Percentiles rank a stretch among this genome's conserved stretches.
Conservation (phyloP, 2,888 invertebrate species). For the Aphodius granarius region DNA sequence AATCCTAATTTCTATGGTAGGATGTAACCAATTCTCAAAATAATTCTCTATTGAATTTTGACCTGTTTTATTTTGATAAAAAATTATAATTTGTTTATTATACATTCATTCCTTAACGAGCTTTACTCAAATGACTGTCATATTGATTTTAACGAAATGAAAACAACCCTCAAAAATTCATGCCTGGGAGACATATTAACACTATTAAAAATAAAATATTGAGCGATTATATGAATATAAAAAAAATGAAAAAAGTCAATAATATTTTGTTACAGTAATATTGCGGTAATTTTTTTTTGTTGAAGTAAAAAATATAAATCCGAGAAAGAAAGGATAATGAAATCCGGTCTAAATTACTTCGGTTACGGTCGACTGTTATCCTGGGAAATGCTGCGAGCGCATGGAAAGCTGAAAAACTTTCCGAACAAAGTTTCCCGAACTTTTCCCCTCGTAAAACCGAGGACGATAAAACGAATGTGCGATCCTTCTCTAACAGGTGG, state of each 20-base stretch:
- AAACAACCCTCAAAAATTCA: not conserved
- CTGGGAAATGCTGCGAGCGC: not conserved
- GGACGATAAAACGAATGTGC: conserved; percentile 46
- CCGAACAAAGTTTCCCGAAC: conserved; percentile 41
- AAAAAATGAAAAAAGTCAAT: too few species aligned
- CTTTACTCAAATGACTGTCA: not conserved
- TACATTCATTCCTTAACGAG: too few species aligned
- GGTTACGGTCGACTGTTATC: not conserved
- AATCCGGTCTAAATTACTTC: not conserved
- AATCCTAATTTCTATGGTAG: too few species aligned
- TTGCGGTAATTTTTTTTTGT: not conserved
- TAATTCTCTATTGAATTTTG: too few species aligned
- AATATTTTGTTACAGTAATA: too few species aligned
- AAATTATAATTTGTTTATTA: too few species aligned
- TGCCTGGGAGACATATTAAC: not conserved
- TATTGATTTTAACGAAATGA: not conserved
- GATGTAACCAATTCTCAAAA: too few species aligned
- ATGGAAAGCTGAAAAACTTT: conserved; percentile 33
- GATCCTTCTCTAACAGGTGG: conserved; percentile 39
- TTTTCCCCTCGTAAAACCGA: conserved; percentile 48
- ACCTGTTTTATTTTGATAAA: too few species aligned
- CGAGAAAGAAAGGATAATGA: not conserved
- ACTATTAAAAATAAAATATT: not conserved
- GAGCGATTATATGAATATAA: not conserved
- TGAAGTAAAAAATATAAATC: not conserved